A percentile compares a stretch with the other conserved stretches of the same genome.
Conservation (phyloP, 2,797 vertebrate species). For the Sarcoramphus papa region DNA sequence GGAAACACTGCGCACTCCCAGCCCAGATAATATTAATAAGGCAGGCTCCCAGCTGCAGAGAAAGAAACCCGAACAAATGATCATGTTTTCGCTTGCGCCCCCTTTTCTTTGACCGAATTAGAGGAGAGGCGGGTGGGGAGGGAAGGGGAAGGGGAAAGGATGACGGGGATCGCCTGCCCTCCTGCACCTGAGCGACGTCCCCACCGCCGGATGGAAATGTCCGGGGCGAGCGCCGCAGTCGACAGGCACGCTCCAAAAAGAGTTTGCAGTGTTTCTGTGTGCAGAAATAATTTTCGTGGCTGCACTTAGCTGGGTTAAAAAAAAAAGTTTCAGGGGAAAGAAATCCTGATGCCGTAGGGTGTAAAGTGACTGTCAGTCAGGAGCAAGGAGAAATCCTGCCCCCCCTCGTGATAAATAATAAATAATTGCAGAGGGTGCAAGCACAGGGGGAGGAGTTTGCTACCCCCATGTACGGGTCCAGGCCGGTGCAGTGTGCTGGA, state of each 20-base stretch:
- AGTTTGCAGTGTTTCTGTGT: neutral
- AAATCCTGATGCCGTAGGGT: neutral
- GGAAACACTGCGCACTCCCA: conserved; percentile 29
- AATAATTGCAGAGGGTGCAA: neutral
- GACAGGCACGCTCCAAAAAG: neutral
- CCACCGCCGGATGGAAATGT: neutral
- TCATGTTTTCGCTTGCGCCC: neutral
- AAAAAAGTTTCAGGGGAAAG: neutral
- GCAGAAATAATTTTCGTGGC: neutral
- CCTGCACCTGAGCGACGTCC: neutral
- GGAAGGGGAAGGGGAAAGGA: neutral
- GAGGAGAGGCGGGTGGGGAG: neutral
- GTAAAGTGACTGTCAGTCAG: neutral
- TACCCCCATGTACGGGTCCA: neutral
- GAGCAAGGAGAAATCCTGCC: neutral
- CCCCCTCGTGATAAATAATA: neutral
- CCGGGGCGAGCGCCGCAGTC: neutral
- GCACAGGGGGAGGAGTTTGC: neutral
- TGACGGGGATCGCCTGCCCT: accelerated
- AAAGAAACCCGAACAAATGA: conserved; percentile 6
- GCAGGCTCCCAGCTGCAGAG: conserved; percentile 13
- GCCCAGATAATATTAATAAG: conserved; percentile 49
- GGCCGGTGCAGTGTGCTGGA: neutral
- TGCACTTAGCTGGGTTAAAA: neutral
- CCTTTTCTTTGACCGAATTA: conserved; percentile 22